Evolutionary conservation across 2,797 vertebrate species (phyloP), one percentile per base, ranked within the genome.

Genomic region (Amblyraja radiata): DNA sequence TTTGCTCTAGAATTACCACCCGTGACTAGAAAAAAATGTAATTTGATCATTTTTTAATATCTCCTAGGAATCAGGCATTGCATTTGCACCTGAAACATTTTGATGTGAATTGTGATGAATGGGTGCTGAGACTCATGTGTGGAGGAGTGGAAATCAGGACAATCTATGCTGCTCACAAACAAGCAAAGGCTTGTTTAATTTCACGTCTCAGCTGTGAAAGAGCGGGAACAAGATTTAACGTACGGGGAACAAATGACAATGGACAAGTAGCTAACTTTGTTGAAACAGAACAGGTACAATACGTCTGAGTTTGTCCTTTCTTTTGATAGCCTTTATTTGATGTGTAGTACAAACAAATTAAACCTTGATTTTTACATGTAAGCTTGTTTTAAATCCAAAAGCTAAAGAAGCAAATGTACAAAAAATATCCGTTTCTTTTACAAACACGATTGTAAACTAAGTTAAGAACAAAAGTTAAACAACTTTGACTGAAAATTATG

Each of bases 261-360:
- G 99, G 99, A 6, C 99, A 99, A 0, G 99, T 99, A 80, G 99
- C 99, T 94, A 99, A 99, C 95, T 99, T 99, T 95, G 98, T 99
- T 90, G 99, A 99, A 95, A 99, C 99, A 0, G 99, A 99, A 94
- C 99, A 99, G 98, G 99, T 99, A 95, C 84, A 83, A 74, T 6
- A 0, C 4, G 46, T 46, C 25, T 73, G 36, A 92, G 90, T 6
- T 23, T 6, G 11, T 1, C 39, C 39, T 23, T 28, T n/a, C 13
- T 76, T 91, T 92, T 28, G 46, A n/a, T 25, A 7, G 10, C n/a
- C 3, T 46, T 92, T 54, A 58, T 92, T 73, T 92, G 23, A 73
- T 74, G 23, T 4, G 4, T 54, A 73, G 23, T 14, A 23, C 23
- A 74, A 23, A 74, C 21, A 23, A 25, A 25, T 21, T 74, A 74